Evolutionary conservation across 2,113 vertebrate genomes (phyloP), one percentile per base, ranked within the genome.

Genomic region (Greenwoodochromis staneri): DNA sequence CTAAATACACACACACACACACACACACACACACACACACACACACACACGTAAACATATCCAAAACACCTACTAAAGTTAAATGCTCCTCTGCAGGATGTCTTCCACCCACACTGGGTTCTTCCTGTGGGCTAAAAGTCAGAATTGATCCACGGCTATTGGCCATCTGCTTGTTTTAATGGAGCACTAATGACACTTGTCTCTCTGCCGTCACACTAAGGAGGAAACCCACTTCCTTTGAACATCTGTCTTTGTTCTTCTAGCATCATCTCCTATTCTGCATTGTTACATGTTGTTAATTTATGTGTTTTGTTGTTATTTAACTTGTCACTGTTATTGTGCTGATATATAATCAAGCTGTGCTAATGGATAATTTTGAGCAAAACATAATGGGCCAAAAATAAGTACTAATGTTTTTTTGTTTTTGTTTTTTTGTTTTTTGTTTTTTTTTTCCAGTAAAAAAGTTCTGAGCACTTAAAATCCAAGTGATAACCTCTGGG

Each of bases 51-150:
- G 6, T 4, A 85, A 85, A 91, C 49, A 53, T 42, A 81, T 49
- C 63, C 80, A 71, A 85, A 93, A 89, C 88, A 88, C 80, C 21
- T 54, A 83, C 61, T 57, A 8, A 80, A 88, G 89, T 81, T 81
- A 24, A 84, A 84, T 42, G 66, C 71, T 34, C 63, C 87, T 88
- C 90, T 71, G 86, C 80, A 84, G 90, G 36, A 69, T 59, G 54
- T 87, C 91, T 78, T 93, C 89, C 88, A 76, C 87, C 49, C 73
- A 86, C 80, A 73, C 83, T 10, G 38, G 7, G n/a, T 27, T 83
- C 54, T 47, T 85, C 31, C 81, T 83, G 54, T 81, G 81, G 90
- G 21, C 47, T 82, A 59, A 40, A 47, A 19, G 21, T 80, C 40
- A 53, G 8, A 57, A 36, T 3, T 19, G 49, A 51, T 53, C 61